phyloP scores from a whole-genome alignment of 2,888 invertebrate species.

The Ophion ellenae region DNA sequence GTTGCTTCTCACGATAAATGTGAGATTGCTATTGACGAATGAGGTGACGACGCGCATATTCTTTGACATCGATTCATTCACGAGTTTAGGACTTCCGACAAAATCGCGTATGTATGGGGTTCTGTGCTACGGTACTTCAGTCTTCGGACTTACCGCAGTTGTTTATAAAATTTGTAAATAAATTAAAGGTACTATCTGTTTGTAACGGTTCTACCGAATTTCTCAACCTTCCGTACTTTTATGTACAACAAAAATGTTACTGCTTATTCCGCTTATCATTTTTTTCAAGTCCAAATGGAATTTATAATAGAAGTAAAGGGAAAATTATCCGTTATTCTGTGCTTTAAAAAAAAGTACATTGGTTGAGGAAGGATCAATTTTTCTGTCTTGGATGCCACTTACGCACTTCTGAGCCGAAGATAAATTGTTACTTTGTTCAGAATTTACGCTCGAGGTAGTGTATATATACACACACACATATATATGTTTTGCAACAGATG shows the following conservation, averaged over 20 bases:
- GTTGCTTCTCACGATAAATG: not conserved
- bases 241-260: not conserved
- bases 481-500: not conserved
- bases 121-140: not conserved
- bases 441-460: not conserved
- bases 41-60: not conserved
- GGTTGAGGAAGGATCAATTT: not conserved
- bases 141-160: not conserved
- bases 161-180: not conserved
- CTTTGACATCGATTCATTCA: not conserved
- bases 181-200: not conserved
- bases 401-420: no score
- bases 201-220: not conserved
- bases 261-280: not conserved
- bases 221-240: not conserved
- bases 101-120: not conserved
- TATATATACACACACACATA: not conserved
- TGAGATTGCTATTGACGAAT: constrained; percentile 5
- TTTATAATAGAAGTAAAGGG: not conserved
- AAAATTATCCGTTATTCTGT: not conserved
- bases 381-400: not conserved
- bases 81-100: not conserved
- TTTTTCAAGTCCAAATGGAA: not conserved
- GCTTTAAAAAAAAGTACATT: not conserved
- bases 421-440: no score